phyloP scores from a whole-genome alignment of 2,888 invertebrate genomes.

The Norana najaformis region DNA sequence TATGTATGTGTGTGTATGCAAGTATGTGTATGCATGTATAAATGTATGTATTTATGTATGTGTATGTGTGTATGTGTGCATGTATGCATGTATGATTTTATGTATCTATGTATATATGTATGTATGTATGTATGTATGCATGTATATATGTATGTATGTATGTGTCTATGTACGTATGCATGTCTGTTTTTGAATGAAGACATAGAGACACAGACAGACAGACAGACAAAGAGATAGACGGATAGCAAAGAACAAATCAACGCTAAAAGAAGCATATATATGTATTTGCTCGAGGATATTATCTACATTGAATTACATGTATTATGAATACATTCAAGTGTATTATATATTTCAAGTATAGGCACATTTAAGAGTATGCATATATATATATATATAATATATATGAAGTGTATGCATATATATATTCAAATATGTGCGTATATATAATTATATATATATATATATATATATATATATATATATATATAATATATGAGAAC shows the following conservation, averaged over 20 bases:
- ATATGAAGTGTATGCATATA: background rate
- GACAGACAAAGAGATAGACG: background rate
- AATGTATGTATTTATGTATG: no score
- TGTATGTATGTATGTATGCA: no score
- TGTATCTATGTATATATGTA: no score
- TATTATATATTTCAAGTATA: background rate
- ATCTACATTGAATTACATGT: background rate
- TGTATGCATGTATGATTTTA: no score
- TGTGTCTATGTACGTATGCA: no score
- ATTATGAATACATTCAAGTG: no score
- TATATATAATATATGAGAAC: no score
- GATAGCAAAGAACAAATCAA: slow-evolving; percentile 7
- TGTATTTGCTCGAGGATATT: background rate
- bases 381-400: background rate
- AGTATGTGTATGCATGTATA: no score
- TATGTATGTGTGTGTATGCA: no score
- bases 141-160: no score
- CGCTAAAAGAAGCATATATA: background rate
- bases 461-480: slow-evolving; percentile 4
- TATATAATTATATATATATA: background rate
- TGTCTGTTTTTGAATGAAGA: background rate
- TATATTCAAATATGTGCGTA: no score
- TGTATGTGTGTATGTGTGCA: no score
- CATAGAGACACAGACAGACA: slow-evolving; percentile 28
- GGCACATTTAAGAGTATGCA: background rate